A percentile compares a stretch with the other conserved stretches of the same genome.
These are phyloP conservation scores for Selenia dentaria DNA, from an alignment of 2,888 invertebrate species.

Conservation along the genomic window DNA sequence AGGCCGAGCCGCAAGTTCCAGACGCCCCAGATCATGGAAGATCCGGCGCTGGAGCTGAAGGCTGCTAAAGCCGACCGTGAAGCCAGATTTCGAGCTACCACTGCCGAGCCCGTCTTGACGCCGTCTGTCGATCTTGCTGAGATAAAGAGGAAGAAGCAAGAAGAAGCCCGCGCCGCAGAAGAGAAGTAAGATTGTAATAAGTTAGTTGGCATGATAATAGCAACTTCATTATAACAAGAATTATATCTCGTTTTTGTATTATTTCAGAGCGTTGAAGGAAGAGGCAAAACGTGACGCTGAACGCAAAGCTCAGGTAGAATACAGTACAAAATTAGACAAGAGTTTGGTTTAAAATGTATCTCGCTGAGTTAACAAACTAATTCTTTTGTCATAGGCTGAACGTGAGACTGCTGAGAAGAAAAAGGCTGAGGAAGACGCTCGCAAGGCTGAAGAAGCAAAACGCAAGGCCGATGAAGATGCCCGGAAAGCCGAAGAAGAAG, in stretches of 20 bases:
- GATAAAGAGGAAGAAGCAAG: slow-evolving; percentile 84
- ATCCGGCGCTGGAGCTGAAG: slow-evolving; percentile 84
- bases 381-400: slow-evolving; percentile 51
- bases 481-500: slow-evolving; percentile 76
- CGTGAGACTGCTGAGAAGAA: slow-evolving; percentile 76
- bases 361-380: not conserved
- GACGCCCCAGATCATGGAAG: slow-evolving; percentile 83
- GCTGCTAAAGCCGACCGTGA: slow-evolving; percentile 86
- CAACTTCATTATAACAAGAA: too few species aligned
- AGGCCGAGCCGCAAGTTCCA: slow-evolving; percentile 89
- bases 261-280: slow-evolving; percentile 77
- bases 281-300: slow-evolving; percentile 79
- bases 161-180: slow-evolving; percentile 86
- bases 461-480: slow-evolving; percentile 79
- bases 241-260: too few species aligned
- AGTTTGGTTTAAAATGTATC: too few species aligned
- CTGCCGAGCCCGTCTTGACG: slow-evolving; percentile 70
- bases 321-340: not conserved
- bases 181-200: slow-evolving; percentile 76
- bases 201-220: not conserved
- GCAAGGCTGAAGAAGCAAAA: slow-evolving; percentile 77
- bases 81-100: slow-evolving; percentile 84
- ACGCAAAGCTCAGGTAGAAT: slow-evolving; percentile 72
- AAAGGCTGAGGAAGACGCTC: slow-evolving; percentile 83
- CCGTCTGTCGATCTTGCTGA: slow-evolving; percentile 83